Evolutionary conservation across 2,888 invertebrate genomes (phyloP), one percentile per base, ranked within the genome.

Genomic region (Saturnia japonica): DNA sequence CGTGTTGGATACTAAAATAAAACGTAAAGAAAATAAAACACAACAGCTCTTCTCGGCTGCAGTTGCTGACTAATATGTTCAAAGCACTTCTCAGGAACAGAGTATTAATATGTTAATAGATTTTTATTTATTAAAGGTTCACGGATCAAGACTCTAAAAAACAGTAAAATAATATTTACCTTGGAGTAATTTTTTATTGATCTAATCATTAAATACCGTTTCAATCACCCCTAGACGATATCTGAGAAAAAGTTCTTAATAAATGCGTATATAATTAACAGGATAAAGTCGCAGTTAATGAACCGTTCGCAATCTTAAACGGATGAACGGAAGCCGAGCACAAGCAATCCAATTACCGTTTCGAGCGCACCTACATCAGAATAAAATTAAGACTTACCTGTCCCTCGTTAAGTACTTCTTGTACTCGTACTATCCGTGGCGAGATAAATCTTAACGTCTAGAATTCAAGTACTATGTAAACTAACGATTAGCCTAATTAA

Each of bases 321-420:
- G 91, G 93, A 91, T 92, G 87, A 91, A 82, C 85, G 85, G 87
- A 89, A 91, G 90, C 88, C 90, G 85, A 85, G 87, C 78, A 80
- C 81, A 77, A 78, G 82, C 83, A 82, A 93, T 92, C 91, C 93
- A 92, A 93, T 93, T 93, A 92, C 81, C 81, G 83, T 81, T 85
- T 82, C 86, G 82, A 87, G 87, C 82, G 88, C 85, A 89, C 86
- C 86, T 90, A 91, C 88, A 90, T 83, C 82, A 85, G 86, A 91
- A 91, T 84, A 90, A 88, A 88, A 90, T 91, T 89, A 91, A 90
- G 89, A 90, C 85, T 82, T 87, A 81, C 80, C 67, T 78, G 79
- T 72, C 71, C 72, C 82, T 91, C 87, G 88, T 89, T 90, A 90
- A 80, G 80, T 77, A 80, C 83, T 85, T 88, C 83, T 82, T 84